These are phyloP conservation scores for Hipparchia semele DNA, from an alignment of 2,888 invertebrate species.

Conservation along the genomic window DNA sequence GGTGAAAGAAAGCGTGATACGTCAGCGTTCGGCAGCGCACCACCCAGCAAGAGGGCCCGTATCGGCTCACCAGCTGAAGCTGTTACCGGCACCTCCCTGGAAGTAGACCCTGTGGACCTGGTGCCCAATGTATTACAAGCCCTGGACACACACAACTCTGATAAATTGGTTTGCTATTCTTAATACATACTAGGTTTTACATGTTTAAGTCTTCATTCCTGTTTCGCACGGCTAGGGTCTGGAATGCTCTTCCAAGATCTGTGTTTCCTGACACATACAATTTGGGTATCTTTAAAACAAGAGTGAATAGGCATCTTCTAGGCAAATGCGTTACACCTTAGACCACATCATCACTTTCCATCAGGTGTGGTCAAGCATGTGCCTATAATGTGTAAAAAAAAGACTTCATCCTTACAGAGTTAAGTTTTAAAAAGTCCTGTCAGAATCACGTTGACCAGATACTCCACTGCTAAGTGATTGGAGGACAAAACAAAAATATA, in stretches of 20 bases:
- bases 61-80: conserved; percentile 77
- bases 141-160: conserved; percentile 90
- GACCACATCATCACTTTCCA: too few relatives aligned
- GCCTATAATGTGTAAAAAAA: too few relatives aligned
- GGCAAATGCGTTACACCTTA: too few relatives aligned
- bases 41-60: conserved; percentile 74
- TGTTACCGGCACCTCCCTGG: conserved; percentile 84
- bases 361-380: too few relatives aligned
- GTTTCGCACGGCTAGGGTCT: too few relatives aligned
- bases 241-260: too few relatives aligned
- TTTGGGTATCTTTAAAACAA: too few relatives aligned
- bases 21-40: conserved; percentile 81
- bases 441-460: neutral
- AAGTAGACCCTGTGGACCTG: conserved; percentile 91
- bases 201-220: too few relatives aligned
- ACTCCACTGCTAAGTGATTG: neutral
- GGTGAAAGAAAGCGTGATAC: conserved; percentile 89
- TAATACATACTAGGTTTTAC: neutral
- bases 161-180: conserved; percentile 85
- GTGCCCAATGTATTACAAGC: conserved; percentile 89
- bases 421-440: neutral
- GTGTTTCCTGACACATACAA: too few relatives aligned
- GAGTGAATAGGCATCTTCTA: too few relatives aligned
- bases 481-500: neutral
- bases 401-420: too few relatives aligned